Evolutionary conservation across 2,113 vertebrate species (phyloP).

Genomic region (Crotalus horridus): DNA sequence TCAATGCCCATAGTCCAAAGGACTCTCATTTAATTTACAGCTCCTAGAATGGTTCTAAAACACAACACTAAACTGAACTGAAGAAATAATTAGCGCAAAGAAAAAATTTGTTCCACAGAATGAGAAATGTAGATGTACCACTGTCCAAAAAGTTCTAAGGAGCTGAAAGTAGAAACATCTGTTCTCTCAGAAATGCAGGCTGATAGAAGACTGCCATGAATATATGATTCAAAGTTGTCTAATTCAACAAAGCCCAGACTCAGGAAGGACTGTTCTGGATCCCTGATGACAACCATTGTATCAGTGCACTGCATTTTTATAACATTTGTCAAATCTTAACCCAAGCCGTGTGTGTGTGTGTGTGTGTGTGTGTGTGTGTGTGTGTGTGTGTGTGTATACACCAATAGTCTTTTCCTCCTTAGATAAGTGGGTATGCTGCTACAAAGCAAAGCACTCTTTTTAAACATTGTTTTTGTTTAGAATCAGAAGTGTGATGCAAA

Average conservation of each 20-base stretch:
- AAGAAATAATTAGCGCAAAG: constrained; percentile 21
- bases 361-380: too few relatives aligned
- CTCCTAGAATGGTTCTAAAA: constrained; percentile 8
- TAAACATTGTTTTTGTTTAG: neutral
- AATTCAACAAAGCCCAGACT: neutral
- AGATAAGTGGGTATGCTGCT: neutral
- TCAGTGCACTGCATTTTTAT: neutral
- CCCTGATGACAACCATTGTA: neutral
- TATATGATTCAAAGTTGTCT: neutral
- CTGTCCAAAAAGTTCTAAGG: neutral
- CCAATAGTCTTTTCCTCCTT: neutral
- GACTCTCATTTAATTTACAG: neutral
- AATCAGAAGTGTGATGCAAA: neutral
- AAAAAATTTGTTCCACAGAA: neutral
- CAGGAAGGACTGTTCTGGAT: neutral
- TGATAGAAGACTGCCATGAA: neutral
- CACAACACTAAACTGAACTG: neutral
- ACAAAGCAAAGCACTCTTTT: neutral
- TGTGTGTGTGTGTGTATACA: too few relatives aligned
- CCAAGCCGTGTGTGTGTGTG: neutral
- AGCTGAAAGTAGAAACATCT: neutral
- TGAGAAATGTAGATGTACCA: neutral
- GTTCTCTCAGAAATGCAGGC: neutral
- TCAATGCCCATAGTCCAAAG: neutral
- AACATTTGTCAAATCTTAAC: neutral